phyloP scores from a whole-genome alignment of 1,140 invertebrate species.

The Tetraneura akinire region DNA sequence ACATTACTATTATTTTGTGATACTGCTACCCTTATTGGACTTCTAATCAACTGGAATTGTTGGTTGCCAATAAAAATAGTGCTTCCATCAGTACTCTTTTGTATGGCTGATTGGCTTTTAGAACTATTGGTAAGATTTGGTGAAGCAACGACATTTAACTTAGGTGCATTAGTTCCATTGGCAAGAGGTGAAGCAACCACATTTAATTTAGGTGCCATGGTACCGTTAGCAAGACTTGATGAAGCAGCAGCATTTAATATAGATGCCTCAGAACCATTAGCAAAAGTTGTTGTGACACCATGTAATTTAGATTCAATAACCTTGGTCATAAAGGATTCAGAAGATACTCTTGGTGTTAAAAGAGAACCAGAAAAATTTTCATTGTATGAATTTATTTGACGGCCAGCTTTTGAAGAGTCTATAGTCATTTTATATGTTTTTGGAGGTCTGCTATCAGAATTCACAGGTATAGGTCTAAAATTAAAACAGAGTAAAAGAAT shows the following conservation, averaged over 20 bases:
- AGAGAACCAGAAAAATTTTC: constrained; percentile 12
- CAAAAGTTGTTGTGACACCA: no score
- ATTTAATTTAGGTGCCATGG: no score
- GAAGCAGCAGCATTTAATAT: no score
- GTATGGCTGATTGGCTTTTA: background rate
- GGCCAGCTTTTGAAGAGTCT: background rate
- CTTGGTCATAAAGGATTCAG: background rate
- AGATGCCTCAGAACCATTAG: no score
- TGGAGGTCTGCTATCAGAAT: background rate
- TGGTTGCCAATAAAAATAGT: constrained; percentile 10
- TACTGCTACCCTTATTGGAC: background rate
- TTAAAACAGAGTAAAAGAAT: background rate
- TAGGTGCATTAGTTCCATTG: background rate
- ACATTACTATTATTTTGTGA: background rate
- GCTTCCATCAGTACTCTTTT: background rate
- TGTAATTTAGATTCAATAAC: background rate
- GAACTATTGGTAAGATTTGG: no score
- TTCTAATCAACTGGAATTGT: constrained; percentile 5
- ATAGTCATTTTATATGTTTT: background rate
- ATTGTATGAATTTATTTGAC: background rate
- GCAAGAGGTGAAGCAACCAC: background rate
- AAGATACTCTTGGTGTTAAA: background rate
- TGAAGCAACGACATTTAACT: background rate
- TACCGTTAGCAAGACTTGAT: background rate
- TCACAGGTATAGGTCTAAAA: constrained; percentile 17